Evolutionary conservation across 2,797 vertebrate species (phyloP), one percentile per base, ranked within the genome.

Genomic region (Clamator glandarius): DNA sequence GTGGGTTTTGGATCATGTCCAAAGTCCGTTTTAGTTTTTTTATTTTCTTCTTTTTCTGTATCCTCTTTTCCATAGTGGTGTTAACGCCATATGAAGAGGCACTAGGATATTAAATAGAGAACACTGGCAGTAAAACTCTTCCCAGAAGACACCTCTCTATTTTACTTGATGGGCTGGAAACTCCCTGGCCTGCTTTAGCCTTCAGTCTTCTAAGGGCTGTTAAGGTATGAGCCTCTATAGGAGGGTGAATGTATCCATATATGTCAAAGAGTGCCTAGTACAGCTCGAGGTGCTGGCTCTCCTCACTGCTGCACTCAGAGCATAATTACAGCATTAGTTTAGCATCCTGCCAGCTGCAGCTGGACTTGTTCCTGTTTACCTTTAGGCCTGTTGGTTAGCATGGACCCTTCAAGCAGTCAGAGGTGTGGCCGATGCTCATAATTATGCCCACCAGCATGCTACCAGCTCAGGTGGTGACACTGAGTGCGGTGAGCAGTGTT

Each of bases 141-240:
- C 62, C 31, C 67, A 59, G 84, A 74, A 89, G 88, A 92, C 5
- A n/a, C 83, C 23, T 92, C 74, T 81, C 3, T 63, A 44, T 90
- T 93, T 88, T 84, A 89, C 82, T 90, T 93, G 74, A 58, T 11
- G 15, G 52, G 48, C 59, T 95, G 94, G 93, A 96, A 96, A 89
- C 59, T 95, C 92, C 86, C 88, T 95, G 86, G 88, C 84, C 28
- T 4, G 26, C 74, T 81, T 91, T 66, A 63, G 77, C 50, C 55
- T 83, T 75, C 42, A 63, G 24, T 44, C 58, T 92, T 39, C 70
- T 79, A 6, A 59, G 44, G 58, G 42, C 62, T 86, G 58, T 54
- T 75, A 48, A 92, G n/a, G 77, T 92, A 42, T 33, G 72, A 79
- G 70, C n/a, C 19, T 55, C 59, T 48, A 1, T 11, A 33, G 66